Percentiles rank a stretch among this genome's conserved stretches.
These are phyloP conservation scores for Hemicordylus capensis DNA, from an alignment of 2,113 vertebrate genomes.

Conservation along the genomic window DNA sequence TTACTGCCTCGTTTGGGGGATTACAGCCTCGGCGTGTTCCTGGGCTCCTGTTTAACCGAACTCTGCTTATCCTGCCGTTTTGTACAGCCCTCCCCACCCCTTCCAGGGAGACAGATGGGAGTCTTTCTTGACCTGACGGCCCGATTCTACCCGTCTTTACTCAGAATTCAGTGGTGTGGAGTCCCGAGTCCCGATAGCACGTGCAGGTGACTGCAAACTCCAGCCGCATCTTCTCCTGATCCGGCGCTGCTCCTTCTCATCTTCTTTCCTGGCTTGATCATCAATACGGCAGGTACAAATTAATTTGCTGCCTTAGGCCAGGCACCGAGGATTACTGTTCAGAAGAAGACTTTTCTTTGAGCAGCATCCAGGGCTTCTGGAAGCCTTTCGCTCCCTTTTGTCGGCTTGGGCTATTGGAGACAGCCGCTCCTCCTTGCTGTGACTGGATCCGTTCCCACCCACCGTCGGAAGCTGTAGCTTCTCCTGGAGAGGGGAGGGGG, in stretches of 20 bases:
- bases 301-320: neutral
- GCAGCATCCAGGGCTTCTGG: neutral
- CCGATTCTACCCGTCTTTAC: no score
- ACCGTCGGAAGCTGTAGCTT: neutral
- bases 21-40: no score
- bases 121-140: no score
- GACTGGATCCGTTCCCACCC: neutral
- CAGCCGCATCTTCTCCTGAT: no score
- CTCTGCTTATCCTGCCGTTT: neutral
- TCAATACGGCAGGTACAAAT: neutral
- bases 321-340: no score
- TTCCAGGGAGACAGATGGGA: neutral
- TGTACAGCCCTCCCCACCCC: neutral
- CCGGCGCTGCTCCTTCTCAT: no score
- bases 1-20: no score
- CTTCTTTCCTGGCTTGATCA: no score
- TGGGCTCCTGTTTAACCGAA: neutral
- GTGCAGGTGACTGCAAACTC: no score
- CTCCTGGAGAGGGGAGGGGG: neutral
- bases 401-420: neutral
- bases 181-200: no score
- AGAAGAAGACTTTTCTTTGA: neutral
- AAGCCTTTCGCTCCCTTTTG: neutral
- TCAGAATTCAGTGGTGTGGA: no score
- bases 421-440: rapidly evolving